A percentile compares a stretch with the other conserved stretches of the same genome.
phyloP scores from a whole-genome alignment of 2,797 vertebrate genomes.

The Triplophysa bombifrons region DNA sequence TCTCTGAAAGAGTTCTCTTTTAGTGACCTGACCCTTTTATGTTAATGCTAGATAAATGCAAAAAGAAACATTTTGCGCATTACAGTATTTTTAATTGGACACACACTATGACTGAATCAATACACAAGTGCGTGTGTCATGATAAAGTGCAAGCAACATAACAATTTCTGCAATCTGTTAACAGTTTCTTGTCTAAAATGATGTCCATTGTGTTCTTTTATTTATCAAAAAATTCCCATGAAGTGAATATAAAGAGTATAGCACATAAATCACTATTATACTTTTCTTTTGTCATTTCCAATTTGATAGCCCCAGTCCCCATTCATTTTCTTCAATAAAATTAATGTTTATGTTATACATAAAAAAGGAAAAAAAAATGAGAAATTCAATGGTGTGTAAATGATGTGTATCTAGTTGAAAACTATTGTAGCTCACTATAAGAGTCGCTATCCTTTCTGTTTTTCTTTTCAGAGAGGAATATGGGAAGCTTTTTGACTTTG shows the following conservation, averaged over 20 bases:
- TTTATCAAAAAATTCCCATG: too few relatives aligned
- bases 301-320: neutral
- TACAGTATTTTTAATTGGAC: neutral
- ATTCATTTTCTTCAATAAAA: neutral
- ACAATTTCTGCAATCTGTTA: neutral
- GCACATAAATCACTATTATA: too few relatives aligned
- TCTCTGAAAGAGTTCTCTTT: neutral
- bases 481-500: conserved; percentile 96
- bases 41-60: neutral
- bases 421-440: neutral
- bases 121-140: neutral
- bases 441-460: neutral
- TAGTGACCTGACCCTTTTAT: conserved; percentile 26
- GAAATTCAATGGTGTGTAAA: neutral
- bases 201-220: neutral
- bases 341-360: conserved; percentile 31
- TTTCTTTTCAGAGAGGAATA: conserved; percentile 87
- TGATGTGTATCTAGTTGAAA: neutral
- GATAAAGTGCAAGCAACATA: neutral
- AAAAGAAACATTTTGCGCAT: conserved; percentile 6
- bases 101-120: neutral
- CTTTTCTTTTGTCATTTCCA: too few relatives aligned
- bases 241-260: too few relatives aligned
- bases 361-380: too few relatives aligned
- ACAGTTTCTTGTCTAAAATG: too few relatives aligned